Base-by-base conservation (phyloP, 2,888 invertebrate species). In the Lasioglossum calceatum region DNA sequence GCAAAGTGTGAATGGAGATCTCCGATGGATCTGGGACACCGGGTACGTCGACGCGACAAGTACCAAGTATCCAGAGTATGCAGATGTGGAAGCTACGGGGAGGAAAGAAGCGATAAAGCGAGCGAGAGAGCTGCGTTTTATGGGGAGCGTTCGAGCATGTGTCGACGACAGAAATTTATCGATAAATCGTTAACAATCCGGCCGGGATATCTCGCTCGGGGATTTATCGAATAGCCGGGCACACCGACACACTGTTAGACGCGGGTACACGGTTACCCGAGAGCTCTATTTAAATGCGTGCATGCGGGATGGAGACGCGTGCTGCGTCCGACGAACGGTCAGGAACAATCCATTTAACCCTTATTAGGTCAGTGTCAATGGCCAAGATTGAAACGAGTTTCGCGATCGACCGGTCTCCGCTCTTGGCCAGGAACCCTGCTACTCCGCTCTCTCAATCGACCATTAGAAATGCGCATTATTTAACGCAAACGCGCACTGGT, bases 291-390 rank as follows among this genome's bases (percentile, higher is more conserved):
- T 84, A 82, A 85, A 84, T 75, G 84, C 88, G 86, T 76, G 86
- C 77, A 82, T 61, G 88, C 79, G 82, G 72, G 39, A 85, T 81
- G 27, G 86, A 80, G 79, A 77, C 87, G 89, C 90, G 87, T 90
- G 90, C 86, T 83, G 77, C 70, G 78, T 67, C 81, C 74, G 87
- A 87, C 83, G 84, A 71, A 73, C 82, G 54, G 81, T 85, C 86
- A 83, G 80, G 82, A 88, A 90, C 90, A 84, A 88, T 80, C 87
- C 84, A 86, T 87, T 87, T 89, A 82, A 87, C 84, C 86, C 84
- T 90, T 90, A 90, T 90, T 90, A 90, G 89, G 89, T 90, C 90
- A 90, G 85, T 89, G 90, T 88, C 89, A 85, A 87, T 81, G 85
- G 86, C 85, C 90, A 86, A 80, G 70, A 87, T 82, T 87, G 79